Evolutionary conservation across 2,797 vertebrate genomes (phyloP), one percentile per base, ranked within the genome.

Genomic region (Sebastes aleutianus): DNA sequence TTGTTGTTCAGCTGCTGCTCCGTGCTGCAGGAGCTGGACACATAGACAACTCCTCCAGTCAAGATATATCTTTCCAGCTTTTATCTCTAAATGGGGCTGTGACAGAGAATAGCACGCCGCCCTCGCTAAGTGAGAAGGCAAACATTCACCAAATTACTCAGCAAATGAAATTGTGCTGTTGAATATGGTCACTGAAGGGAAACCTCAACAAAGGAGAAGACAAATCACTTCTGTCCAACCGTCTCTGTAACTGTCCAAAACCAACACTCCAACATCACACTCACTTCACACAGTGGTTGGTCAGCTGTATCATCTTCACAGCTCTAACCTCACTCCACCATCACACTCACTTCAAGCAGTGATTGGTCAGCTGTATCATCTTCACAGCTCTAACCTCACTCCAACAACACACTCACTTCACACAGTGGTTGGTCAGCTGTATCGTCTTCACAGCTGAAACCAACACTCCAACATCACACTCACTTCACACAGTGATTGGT

Each of bases 21-120:
- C 27, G 27, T 58, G 79, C 56, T 82, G 83, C 36, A 62, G 64
- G 39, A 34, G 64, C 39, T 39, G 39, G 24, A 70, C n/a, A 74
- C 10, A 34, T 29, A 27, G 12, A 18, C 31, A 59, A 68, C n/a
- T 43, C 31, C 12, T 70, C 29, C 36, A 5, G 32, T 54, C 9
- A 26, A 24, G 5, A 50, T 18, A 10, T 20, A 32, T 24, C 16
- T 54, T 53, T 68, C 47, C 18, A 16, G 32, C 22, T 47, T 79
- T 74, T 18, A 64, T 47, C 61, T 67, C 5, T 39, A 69, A 64
- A 57, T 5, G 6, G 36, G 24, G 32, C 32, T 56, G 47, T 29
- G 7, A 36, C 24, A 58, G 66, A 34, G 13, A 57, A 32, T 29
- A 54, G 39, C 32, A 22, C 8, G 57, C 53, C 1, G 2, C 4